Percentiles rank a stretch among this genome's conserved stretches.
Conservation (phyloP, 1,140 invertebrate species). For the Ganaspis sp. region DNA sequence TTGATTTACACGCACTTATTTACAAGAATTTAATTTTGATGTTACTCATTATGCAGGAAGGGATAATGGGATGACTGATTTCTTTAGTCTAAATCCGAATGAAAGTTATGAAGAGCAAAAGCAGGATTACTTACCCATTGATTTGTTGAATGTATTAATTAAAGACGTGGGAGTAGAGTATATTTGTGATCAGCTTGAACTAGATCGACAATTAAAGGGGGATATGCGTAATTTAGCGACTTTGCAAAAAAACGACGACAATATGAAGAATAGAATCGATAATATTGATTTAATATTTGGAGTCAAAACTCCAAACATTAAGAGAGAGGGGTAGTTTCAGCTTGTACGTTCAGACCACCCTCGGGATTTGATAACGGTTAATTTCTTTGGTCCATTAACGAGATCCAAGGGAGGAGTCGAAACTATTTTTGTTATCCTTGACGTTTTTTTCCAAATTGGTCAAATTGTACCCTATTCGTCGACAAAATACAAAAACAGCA, state of each 20-base stretch:
- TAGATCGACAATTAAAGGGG: neutral
- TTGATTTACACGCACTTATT: too few relatives aligned
- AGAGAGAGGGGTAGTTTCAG: neutral
- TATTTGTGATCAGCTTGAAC: neutral
- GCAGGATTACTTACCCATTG: neutral
- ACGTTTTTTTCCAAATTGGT: conserved; percentile 32
- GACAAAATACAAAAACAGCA: neutral
- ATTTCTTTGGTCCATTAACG: neutral
- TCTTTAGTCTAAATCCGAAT: too few relatives aligned
- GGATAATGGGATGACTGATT: neutral
- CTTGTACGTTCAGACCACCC: neutral
- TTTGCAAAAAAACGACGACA: neutral
- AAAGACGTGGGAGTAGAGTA: neutral
- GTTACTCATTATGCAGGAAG: neutral
- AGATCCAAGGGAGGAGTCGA: conserved; percentile 9
- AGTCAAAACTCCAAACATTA: neutral
- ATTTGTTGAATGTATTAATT: neutral
- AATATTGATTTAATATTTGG: neutral
- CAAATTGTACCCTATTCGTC: conserved; percentile 29
- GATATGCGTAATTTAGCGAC: neutral
- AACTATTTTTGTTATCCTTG: conserved; percentile 30
- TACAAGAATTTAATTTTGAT: neutral
- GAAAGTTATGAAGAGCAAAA: neutral
- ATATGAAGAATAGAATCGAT: neutral
- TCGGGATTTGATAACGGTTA: neutral